A percentile compares a stretch with the other conserved stretches of the same genome.
phyloP scores from a whole-genome alignment of 53 echinoderm and acorn worm species.

The Crossaster papposus region DNA sequence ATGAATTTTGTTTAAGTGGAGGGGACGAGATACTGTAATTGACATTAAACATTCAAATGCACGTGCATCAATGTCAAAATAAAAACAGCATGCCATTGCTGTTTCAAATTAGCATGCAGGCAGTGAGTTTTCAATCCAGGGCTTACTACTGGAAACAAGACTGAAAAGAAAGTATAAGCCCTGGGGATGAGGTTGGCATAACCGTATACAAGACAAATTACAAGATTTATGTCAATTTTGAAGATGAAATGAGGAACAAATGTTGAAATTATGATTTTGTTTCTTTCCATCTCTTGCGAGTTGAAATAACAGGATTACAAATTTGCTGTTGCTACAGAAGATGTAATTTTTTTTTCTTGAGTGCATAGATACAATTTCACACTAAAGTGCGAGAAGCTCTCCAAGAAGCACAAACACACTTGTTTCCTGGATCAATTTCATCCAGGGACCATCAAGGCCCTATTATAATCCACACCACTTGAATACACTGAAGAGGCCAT shows the following conservation, averaged over 20 bases:
- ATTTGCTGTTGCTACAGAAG: neutral
- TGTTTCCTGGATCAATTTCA: slow-evolving; percentile 23
- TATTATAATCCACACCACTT: slow-evolving; percentile 56
- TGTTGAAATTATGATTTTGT: neutral
- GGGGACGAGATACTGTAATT: no score
- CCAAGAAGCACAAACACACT: slow-evolving; percentile 6
- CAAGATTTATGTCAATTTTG: neutral
- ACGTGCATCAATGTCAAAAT: no score
- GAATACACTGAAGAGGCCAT: slow-evolving; percentile 16
- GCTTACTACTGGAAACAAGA: no score
- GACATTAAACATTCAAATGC: no score
- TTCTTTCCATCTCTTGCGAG: neutral
- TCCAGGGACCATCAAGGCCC: neutral
- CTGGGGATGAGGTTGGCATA: no score
- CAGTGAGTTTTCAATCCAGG: no score
- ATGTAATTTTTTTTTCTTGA: neutral
- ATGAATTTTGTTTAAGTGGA: no score
- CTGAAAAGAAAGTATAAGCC: no score
- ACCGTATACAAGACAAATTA: neutral
- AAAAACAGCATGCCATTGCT: no score
- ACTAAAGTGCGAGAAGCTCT: neutral
- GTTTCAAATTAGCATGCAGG: no score
- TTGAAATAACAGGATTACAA: neutral
- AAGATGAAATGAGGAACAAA: no score
- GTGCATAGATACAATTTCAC: slow-evolving; percentile 23